Base-by-base conservation (phyloP, 1,140 invertebrate species). In the Pogonognathellus flavescens region DNA sequence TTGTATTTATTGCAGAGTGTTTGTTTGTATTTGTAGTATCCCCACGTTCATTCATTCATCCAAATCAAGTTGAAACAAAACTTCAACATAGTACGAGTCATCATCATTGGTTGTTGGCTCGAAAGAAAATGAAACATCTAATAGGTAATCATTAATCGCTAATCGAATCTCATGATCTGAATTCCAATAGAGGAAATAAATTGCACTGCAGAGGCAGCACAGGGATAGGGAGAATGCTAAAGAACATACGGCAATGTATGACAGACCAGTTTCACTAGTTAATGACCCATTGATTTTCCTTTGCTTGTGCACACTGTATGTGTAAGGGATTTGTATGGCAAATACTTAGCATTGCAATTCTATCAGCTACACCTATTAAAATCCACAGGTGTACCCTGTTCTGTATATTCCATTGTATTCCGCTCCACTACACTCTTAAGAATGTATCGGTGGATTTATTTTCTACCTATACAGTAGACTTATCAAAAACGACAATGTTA, bases 221-320 rank as follows among this genome's bases (percentile, higher is more conserved):
- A n/a, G 22, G 31, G 10, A 80, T 80, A 53, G 25, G 18, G 25
- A 50, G 22, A 22, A 22, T 80, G 72, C 18, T 16, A 6, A 52
- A 0, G 9, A 31, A 14, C 62, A 31, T 66, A 66, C 22, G 62
- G 62, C 55, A 53, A 81, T 31, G 80, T 25, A 16, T 8, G n/a
- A 14, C 52, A 81, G 80, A 81, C 80, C 80, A 81, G 80, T 81
- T 81, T 81, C 80, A 81, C 80, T 81, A 81, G 18, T 81, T 81
- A 81, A 81, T 81, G 80, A 81, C 80, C 80, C 80, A 81, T 81
- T 81, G 80, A 81, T 81, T 81, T 81, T 81, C 53, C 52, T 59
- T 53, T 31, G 55, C 50, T 13, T 76, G 31, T 57, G 9, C 31
- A 41, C 31, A 41, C 31, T 57, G n/a, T 57, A 9, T 57, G 41